Conservation (phyloP, 2,797 vertebrate genomes). For the Oreortyx pictus region DNA sequence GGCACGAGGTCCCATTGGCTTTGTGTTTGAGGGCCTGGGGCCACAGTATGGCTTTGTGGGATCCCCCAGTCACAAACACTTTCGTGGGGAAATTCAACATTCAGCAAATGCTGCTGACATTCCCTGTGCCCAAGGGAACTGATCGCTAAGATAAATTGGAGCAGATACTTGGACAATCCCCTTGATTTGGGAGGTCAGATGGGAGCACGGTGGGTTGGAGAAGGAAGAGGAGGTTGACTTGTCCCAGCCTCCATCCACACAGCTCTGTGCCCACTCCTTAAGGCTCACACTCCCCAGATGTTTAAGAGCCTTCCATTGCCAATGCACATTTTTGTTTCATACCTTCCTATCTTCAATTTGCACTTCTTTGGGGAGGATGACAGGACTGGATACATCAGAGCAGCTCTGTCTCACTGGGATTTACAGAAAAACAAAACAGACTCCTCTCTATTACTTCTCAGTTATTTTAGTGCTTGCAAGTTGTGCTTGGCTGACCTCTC, state of each 20-base stretch:
- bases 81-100: background rate
- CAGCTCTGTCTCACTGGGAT: background rate
- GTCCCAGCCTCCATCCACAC: background rate
- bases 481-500: background rate
- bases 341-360: conserved; percentile 28
- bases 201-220: background rate
- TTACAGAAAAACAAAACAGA: background rate
- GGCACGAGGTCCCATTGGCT: background rate
- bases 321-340: background rate
- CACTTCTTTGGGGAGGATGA: conserved; percentile 3
- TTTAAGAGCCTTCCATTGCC: background rate
- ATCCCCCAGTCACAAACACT: background rate
- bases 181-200: background rate
- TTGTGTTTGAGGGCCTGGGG: background rate
- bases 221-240: background rate
- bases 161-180: too few relatives aligned
- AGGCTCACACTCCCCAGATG: background rate
- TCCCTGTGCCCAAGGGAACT: background rate
- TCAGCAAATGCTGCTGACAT: accelerated
- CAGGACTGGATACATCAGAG: conserved; percentile 4
- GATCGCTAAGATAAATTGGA: background rate
- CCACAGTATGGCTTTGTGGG: accelerated
- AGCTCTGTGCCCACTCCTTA: background rate
- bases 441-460: background rate
- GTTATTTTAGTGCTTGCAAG: background rate